Base-by-base conservation (phyloP, 2,797 vertebrate species). In the Danio tinwini region DNA sequence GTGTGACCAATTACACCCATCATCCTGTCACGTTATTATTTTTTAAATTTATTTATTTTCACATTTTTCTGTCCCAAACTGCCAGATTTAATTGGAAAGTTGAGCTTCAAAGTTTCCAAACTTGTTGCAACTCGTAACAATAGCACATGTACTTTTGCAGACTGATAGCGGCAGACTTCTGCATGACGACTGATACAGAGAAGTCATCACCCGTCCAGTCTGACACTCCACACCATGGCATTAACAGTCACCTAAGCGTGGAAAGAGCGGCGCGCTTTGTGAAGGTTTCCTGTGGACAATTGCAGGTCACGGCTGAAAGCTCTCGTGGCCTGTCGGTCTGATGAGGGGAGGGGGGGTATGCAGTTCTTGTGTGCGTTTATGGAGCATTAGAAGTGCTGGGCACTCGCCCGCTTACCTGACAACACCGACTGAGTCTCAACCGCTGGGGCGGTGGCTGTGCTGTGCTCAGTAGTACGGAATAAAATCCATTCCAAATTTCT, bases 1-100 rank as follows among this genome's bases (percentile, higher is more conserved):
- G 79, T 81, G 76, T 85, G 76, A 83, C 61, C 80, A 74, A 82
- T 79, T 83, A 83, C 10, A 19, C 59, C 80, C 78, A 81, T 85
- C 78, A 78, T 71, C 69, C 65, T 45, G 67, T 62, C 75, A 73
- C 50, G 61, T 59, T 53, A 78, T 29, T 29, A 3, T 29, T 29
- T 81, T 77, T 76, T 47, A 64, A 58, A 53, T 76, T 76, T 76
- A 55, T 67, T 67, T 21, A 70, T 55, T 70, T 75, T 39, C 21
- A 7, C 19, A 64, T 39, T 81, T 71, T 50, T 70, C 17, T 53
- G 11, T 4, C 11, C 72, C n/a, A 68, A 85, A 63, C 58, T 59
- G 42, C 12, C 16, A 58, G 44, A 73, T 74, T 76, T 76, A 68
- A 82, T 74, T 79, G 58, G 42, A 84, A 84, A 83, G 76, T 81